phyloP scores from a whole-genome alignment of 2,888 invertebrate genomes.

The Orchesella flavescens region DNA sequence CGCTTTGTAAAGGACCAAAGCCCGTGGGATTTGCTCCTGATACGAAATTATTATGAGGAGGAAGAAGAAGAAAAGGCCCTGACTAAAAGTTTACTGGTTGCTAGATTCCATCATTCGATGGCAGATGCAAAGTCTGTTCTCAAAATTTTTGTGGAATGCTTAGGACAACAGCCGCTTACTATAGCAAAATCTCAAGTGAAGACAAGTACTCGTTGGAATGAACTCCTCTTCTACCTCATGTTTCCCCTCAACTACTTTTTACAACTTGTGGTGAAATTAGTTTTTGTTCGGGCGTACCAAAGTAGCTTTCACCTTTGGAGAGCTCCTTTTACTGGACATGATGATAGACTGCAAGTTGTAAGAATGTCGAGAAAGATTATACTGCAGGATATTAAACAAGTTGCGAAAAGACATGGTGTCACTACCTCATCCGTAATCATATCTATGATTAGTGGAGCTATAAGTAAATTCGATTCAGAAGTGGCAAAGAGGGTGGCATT shows the following conservation, averaged over 20 bases:
- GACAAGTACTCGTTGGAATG: too few relatives aligned
- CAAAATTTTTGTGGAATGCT: not conserved
- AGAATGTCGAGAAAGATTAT: not conserved
- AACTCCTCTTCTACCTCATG: too few relatives aligned
- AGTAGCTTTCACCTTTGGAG: too few relatives aligned
- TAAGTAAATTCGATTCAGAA: not conserved
- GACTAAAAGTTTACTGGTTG: not conserved
- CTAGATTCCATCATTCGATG: not conserved
- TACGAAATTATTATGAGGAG: too few relatives aligned
- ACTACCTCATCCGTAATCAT: not conserved
- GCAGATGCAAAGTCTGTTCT: not conserved
- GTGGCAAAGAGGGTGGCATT: not conserved
- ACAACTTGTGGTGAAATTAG: too few relatives aligned
- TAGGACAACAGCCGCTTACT: not conserved
- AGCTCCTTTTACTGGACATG: too few relatives aligned
- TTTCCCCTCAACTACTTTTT: too few relatives aligned
- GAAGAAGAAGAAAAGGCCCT: too few relatives aligned
- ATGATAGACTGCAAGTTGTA: too few relatives aligned
- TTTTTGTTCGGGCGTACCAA: too few relatives aligned
- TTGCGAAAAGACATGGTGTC: not conserved
- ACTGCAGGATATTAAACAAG: not conserved
- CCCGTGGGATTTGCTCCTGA: conserved; percentile 26
- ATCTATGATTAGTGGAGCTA: not conserved
- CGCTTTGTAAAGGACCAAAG: not conserved
- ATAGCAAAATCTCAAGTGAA: too few relatives aligned